phyloP scores from a whole-genome alignment of 2,797 vertebrate genomes.

The Gallinago solitaria region DNA sequence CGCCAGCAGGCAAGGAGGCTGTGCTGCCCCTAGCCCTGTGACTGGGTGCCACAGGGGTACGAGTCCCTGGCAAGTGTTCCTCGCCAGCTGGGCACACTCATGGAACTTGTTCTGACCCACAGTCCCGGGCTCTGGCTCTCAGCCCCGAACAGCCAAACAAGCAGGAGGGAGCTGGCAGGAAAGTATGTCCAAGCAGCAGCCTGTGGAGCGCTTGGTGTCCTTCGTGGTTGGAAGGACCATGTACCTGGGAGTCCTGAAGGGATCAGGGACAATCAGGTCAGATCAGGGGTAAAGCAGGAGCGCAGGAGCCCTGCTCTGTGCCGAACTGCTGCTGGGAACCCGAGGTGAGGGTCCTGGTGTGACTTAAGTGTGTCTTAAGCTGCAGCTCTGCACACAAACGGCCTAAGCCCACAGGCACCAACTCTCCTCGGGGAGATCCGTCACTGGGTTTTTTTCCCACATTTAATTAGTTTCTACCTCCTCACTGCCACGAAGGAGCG shows the following conservation, averaged over 20 bases:
- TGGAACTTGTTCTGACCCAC: background rate
- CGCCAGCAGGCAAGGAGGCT: background rate
- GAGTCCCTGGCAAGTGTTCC: background rate
- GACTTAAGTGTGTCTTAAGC: accelerated
- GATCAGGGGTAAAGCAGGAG: background rate
- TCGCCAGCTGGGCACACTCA: accelerated
- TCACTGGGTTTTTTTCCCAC: accelerated
- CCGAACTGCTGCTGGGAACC: accelerated
- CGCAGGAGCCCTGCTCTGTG: background rate
- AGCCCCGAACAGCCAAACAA: background rate
- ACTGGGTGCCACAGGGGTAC: background rate
- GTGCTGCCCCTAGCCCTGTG: background rate
- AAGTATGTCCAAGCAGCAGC: background rate
- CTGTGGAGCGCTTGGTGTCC: background rate
- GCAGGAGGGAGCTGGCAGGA: background rate
- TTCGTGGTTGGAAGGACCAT: background rate
- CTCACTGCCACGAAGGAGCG: accelerated
- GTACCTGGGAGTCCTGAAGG: background rate
- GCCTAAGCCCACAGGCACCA: background rate
- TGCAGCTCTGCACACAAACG: background rate
- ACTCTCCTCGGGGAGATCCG: background rate
- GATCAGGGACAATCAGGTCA: background rate
- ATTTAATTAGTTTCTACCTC: background rate
- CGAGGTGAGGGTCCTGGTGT: too few species aligned
- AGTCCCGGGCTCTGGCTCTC: background rate